Evolutionary conservation across 2,888 invertebrate species (phyloP).

Genomic region (Parapristionchus giblindavisi): DNA sequence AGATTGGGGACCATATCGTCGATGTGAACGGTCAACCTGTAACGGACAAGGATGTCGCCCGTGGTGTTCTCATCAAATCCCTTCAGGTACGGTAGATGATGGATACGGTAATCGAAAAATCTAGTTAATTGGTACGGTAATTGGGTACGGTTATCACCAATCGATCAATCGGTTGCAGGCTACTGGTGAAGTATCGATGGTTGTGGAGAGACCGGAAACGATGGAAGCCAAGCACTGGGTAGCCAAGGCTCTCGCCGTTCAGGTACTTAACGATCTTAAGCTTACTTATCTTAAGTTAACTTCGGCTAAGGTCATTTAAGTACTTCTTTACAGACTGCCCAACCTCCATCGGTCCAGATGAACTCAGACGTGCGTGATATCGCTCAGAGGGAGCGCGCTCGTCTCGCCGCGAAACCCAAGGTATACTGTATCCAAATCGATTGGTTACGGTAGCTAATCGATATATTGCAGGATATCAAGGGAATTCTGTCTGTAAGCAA

Average conservation of each 20-base stretch:
- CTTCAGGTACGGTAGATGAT: conserved; percentile 38
- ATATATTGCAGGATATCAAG: too few relatives aligned
- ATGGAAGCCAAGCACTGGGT: conserved; percentile 25
- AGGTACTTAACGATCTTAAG: too few relatives aligned
- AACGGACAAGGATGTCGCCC: conserved; percentile 53
- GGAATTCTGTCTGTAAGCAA: too few relatives aligned
- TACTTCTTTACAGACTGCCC: conserved; percentile 33
- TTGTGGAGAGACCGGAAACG: conserved; percentile 5
- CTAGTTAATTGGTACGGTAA: too few relatives aligned
- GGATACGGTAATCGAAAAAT: too few relatives aligned
- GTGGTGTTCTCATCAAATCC: conserved; percentile 44
- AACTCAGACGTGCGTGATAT: conserved; percentile 50
- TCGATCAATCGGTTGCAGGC: too few relatives aligned
- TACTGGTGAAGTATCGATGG: background rate
- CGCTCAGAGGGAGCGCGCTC: conserved; percentile 39
- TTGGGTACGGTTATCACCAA: too few relatives aligned
- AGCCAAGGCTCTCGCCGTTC: background rate
- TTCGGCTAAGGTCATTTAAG: too few relatives aligned
- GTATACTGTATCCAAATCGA: too few relatives aligned
- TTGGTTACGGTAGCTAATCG: too few relatives aligned
- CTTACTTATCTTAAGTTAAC: too few relatives aligned
- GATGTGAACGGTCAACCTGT: conserved; percentile 50
- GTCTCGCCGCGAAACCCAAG: background rate
- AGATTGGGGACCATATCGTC: conserved; percentile 48
- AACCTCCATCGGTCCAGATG: conserved; percentile 50